A percentile compares a stretch with the other conserved stretches of the same genome.
These are phyloP conservation scores for Temnothorax ravouxi DNA, from an alignment of 2,888 invertebrate genomes.

Conservation along the genomic window DNA sequence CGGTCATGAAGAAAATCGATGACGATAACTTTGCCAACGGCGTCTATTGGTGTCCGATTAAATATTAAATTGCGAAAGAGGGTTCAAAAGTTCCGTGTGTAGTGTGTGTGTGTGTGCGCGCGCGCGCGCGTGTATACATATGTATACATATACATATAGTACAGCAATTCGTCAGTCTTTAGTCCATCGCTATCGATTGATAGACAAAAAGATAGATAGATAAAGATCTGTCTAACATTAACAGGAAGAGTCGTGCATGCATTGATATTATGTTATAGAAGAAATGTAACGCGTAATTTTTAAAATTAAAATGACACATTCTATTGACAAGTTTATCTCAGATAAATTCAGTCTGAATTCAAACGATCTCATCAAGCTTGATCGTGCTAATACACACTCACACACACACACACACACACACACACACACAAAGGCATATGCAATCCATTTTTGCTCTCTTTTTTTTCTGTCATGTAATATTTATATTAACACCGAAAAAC, in stretches of 20 bases:
- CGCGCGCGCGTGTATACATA: too few relatives aligned
- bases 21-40: not conserved
- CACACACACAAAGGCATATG: not conserved
- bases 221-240: not conserved
- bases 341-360: not conserved
- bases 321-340: not conserved
- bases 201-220: not conserved
- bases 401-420: too few relatives aligned
- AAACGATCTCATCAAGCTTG: not conserved
- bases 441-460: not conserved
- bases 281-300: not conserved
- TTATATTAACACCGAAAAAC: not conserved
- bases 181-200: not conserved
- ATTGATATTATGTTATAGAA: not conserved
- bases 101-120: too few relatives aligned
- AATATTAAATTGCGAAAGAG: not conserved
- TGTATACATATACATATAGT: not conserved
- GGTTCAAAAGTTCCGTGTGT: not conserved
- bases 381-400: not conserved
- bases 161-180: not conserved
- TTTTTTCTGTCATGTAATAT: not conserved
- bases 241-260: not conserved
- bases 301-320: constrained; percentile 2
- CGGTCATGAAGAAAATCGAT: not conserved
- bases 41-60: not conserved